Base-by-base conservation (phyloP, 2,113 vertebrate genomes). In the Oncorhynchus mykiss region DNA sequence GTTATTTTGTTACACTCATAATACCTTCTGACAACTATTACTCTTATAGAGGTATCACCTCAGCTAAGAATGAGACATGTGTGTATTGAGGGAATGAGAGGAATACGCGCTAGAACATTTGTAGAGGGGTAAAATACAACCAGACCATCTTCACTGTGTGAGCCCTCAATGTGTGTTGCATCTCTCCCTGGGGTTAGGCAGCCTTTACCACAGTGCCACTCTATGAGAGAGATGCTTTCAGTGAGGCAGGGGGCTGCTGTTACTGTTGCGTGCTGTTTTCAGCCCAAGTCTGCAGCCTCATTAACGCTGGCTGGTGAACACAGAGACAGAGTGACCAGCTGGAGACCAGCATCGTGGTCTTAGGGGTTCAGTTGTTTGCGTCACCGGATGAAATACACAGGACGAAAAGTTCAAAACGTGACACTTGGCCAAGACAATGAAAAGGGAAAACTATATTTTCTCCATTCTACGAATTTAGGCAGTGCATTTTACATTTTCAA, bases 261-360 rank as follows among this genome's bases (percentile, higher is more conserved):
- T 81, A 80, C 78, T 78, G 75, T 1, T 78, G 73, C 18, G 62
- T 45, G 79, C 83, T 86, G 78, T 88, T 91, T 89, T 88, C 89
- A 87, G 83, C 73, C 73, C 27, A 54, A n/a, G 67, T 83, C 75
- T 62, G 49, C 84, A 85, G 84, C 86, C 84, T 90, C 88, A 87
- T 91, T 90, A 90, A 77, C 22, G 48, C 12, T 74, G 78, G 79
- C 80, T 80, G 80, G 54, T 76, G 77, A 82, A 80, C 75, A 69
- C 64, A 9, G n/a, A 71, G 67, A 74, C 64, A 29, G 25, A 62
- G 45, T 65, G 71, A 80, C 82, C 89, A 87, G 80, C 83, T 85
- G 83, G 85, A 83, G 78, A 85, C 77, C 64, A 34, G 72, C 59
- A 70, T 29, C 45, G 45, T 48, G 72, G 72, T 75, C 69, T n/a